Evolutionary conservation across 2,888 invertebrate species (phyloP), one percentile per base, ranked within the genome.

Genomic region (Drosophila diplacantha): DNA sequence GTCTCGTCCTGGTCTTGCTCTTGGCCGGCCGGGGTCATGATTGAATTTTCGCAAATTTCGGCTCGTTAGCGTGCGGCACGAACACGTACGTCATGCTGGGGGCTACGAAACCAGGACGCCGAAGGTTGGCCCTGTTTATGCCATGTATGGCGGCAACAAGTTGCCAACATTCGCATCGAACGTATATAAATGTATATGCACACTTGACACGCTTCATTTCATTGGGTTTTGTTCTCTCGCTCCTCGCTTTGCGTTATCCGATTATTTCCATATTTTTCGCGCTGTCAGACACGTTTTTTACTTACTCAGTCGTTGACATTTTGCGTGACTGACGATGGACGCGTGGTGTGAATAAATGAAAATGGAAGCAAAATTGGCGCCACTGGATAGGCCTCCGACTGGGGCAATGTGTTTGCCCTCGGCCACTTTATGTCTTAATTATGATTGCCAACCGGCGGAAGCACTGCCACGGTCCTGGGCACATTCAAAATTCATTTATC

Each of bases 271-370:
- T 75, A 77, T 76, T 80, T 81, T 68, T 69, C 76, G 75, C 75
- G 69, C 65, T 70, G 79, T 61, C 79, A 60, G 80, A 74, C 78
- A 77, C 80, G 78, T 78, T 77, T 78, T 75, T 77, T 74, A 72
- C 77, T 80, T 79, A 76, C 79, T 70, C 79, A 77, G 75, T 68
- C 72, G 70, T 76, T 75, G 79, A 81, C 72, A 81, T 76, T 83
- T 84, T 73, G 83, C 83, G 83, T 84, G 84, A 83, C 83, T 83
- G 83, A 75, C 83, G 84, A 84, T 83, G 80, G 72, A 80, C 60
- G 73, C 72, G 74, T 78, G 79, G 78, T 80, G 78, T 71, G 80
- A 79, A 79, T 78, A 75, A 77, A 80, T 80, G 78, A 75, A 77
- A 80, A 78, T 78, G 80, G 43, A 43, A 50, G 24, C 50, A 24